A percentile compares a stretch with the other conserved stretches of the same genome.
Evolutionary conservation across 2,888 invertebrate genomes (phyloP).

Genomic region (Phengaris arion): DNA sequence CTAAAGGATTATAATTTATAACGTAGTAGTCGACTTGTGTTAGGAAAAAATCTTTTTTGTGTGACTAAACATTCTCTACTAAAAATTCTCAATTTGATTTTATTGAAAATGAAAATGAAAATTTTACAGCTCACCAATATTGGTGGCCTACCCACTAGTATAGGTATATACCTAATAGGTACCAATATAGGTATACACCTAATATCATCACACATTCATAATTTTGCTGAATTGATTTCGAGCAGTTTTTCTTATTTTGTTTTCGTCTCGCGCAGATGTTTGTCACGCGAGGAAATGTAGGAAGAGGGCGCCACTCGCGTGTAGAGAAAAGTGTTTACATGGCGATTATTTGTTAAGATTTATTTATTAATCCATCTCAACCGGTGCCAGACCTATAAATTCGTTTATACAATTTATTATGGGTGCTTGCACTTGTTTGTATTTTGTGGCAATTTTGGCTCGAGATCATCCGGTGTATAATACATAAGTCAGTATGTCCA

Average conservation of each 20-base stretch:
- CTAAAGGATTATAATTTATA: too few relatives aligned
- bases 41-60: too few relatives aligned
- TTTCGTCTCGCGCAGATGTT: background rate
- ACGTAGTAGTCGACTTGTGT: too few relatives aligned
- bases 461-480: slow-evolving; percentile 38
- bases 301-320: background rate
- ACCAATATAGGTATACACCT: too few relatives aligned
- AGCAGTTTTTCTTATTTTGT: background rate
- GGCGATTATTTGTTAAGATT: slow-evolving; percentile 52
- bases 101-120: too few relatives aligned
- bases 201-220: background rate
- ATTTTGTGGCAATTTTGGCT: slow-evolving; percentile 43
- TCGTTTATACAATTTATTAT: slow-evolving; percentile 49
- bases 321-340: slow-evolving; percentile 48
- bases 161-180: too few relatives aligned
- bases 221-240: background rate
- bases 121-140: too few relatives aligned
- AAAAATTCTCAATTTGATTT: too few relatives aligned
- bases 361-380: slow-evolving; percentile 49
- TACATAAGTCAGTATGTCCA: slow-evolving; percentile 6
- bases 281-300: background rate
- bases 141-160: too few relatives aligned
- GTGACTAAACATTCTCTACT: too few relatives aligned
- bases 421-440: slow-evolving; percentile 45
- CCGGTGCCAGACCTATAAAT: slow-evolving; percentile 50